phyloP scores from a whole-genome alignment of 2,888 invertebrate genomes.

The Leptinotarsa tumamoca region DNA sequence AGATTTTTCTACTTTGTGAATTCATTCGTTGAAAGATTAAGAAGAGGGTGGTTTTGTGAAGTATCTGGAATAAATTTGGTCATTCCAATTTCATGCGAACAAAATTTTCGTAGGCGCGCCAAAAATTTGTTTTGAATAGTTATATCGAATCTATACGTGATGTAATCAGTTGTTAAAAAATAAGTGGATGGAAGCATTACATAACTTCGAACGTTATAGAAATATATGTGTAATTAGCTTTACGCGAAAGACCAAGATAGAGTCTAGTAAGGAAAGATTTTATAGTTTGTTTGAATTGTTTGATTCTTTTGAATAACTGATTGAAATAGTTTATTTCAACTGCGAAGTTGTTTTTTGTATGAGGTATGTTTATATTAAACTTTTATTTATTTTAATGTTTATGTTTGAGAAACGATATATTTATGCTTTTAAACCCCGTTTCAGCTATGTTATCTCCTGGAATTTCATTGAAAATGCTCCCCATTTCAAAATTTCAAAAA shows the following conservation, averaged over 20 bases:
- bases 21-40: background rate
- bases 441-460: background rate
- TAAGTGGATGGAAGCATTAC: background rate
- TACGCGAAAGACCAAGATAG: background rate
- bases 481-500: background rate
- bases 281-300: background rate
- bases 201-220: conserved; percentile 5
- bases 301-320: background rate
- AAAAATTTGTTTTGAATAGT: background rate
- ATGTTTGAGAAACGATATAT: conserved; percentile 2
- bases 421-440: background rate
- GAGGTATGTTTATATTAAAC: conserved; percentile 20
- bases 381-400: conserved; percentile 17
- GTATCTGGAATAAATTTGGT: background rate
- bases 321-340: background rate
- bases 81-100: background rate
- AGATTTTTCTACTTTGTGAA: background rate
- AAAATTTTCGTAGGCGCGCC: background rate
- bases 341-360: background rate
- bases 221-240: conserved; percentile 13
- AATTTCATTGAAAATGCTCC: background rate
- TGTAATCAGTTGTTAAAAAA: conserved; percentile 11
- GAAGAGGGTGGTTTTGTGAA: background rate
- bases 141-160: conserved; percentile 4
- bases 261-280: background rate